Evolutionary conservation across 1,140 invertebrate species (phyloP).

Genomic region (Pogonognathellus flavescens): DNA sequence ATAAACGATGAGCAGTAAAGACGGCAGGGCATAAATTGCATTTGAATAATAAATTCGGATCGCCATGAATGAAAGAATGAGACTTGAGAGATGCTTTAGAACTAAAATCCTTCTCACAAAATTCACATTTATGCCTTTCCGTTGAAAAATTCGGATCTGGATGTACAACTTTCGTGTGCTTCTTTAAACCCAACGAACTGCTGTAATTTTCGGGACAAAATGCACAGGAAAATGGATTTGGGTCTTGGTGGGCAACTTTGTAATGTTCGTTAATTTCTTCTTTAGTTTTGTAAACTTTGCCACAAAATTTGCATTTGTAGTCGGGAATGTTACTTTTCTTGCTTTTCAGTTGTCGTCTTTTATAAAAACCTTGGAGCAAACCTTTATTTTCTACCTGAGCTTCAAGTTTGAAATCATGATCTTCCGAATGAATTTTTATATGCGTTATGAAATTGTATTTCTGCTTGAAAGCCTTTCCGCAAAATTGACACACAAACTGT

Average conservation of each 20-base stretch:
- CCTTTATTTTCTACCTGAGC: neutral
- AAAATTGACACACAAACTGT: neutral
- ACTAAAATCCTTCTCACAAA: neutral
- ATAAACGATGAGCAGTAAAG: neutral
- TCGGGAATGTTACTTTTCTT: too few species aligned
- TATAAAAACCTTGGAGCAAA: neutral
- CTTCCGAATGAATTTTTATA: too few species aligned
- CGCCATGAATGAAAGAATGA: neutral
- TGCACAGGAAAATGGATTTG: constrained; percentile 12
- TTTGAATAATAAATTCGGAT: too few species aligned
- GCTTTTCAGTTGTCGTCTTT: too few species aligned
- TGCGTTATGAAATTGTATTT: neutral
- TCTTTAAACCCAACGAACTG: neutral
- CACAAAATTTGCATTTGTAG: constrained; percentile 2
- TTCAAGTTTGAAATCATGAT: neutral
- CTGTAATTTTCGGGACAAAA: neutral
- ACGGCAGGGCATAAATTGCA: neutral
- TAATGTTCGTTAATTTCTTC: neutral
- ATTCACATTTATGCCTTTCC: neutral
- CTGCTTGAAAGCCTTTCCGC: neutral
- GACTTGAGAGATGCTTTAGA: neutral
- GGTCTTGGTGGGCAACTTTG: neutral
- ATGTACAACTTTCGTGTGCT: neutral
- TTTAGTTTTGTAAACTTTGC: neutral
- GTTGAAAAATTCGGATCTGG: neutral